Percentiles rank a stretch among this genome's conserved stretches.
These are phyloP conservation scores for Melanerpes aurifrons DNA, from an alignment of 2,113 vertebrate genomes.

Conservation along the genomic window DNA sequence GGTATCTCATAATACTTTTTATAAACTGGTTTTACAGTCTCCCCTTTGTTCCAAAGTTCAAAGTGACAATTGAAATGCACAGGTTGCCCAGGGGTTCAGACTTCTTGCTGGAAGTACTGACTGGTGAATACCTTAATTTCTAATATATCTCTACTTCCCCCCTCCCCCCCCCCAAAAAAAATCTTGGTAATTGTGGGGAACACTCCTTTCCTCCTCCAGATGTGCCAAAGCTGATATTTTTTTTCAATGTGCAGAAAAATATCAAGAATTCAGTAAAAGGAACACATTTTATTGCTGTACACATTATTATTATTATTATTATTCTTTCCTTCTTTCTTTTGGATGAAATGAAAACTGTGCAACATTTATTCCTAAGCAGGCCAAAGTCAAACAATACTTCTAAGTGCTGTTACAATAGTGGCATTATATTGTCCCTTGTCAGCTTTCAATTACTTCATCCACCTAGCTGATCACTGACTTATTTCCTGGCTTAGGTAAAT, in stretches of 20 bases:
- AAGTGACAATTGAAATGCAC: constrained; percentile 84
- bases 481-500: constrained; percentile 82
- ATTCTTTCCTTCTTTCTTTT: not conserved
- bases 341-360: constrained; percentile 71
- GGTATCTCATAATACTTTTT: constrained; percentile 88
- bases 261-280: constrained; percentile 60
- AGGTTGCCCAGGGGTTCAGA: constrained; percentile 77
- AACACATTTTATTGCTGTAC: constrained; percentile 66
- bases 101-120: constrained; percentile 66
- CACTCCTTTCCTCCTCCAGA: constrained; percentile 64
- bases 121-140: constrained; percentile 72
- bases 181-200: constrained; percentile 68
- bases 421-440: constrained; percentile 80
- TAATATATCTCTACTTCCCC: constrained; percentile 35
- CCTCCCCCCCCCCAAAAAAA: not conserved
- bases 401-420: constrained; percentile 76
- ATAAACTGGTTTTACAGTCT: constrained; percentile 88
- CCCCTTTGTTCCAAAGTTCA: constrained; percentile 85
- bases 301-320: too few species aligned
- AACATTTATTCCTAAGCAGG: constrained; percentile 66
- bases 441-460: constrained; percentile 78
- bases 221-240: constrained; percentile 65
- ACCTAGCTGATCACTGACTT: constrained; percentile 78
- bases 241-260: constrained; percentile 73
- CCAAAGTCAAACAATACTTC: constrained; percentile 73